phyloP scores from a whole-genome alignment of 37 sponge, comb jelly and placozoan species.

The Petrosia ficiformis region DNA sequence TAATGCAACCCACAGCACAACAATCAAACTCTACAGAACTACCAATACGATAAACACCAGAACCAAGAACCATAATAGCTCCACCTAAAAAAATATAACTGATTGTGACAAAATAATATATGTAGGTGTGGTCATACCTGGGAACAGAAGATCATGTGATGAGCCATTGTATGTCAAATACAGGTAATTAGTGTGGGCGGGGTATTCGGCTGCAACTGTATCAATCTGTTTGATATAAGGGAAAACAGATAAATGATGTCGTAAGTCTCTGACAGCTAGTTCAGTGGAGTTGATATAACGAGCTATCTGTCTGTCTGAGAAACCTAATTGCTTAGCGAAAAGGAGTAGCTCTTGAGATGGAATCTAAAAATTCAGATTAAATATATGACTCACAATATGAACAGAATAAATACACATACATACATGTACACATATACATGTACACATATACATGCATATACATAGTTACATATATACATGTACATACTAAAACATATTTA shows the following conservation, averaged over 20 bases:
- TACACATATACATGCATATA: neutral
- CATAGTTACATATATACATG: too few relatives aligned
- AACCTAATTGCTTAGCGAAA: constrained; percentile 89
- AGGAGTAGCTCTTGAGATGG: constrained; percentile 50
- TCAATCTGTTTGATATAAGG: constrained; percentile 97
- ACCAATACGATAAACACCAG: constrained; percentile 96
- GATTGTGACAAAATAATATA: neutral
- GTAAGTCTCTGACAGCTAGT: constrained; percentile 71
- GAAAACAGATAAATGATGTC: constrained; percentile 49
- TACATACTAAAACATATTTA: neutral
- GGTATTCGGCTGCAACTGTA: constrained; percentile 97
- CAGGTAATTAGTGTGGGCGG: constrained; percentile 96
- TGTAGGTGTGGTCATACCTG: constrained; percentile 19
- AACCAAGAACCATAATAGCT: constrained; percentile 92
- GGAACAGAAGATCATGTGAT: constrained; percentile 82
- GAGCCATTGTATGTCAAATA: constrained; percentile 94
- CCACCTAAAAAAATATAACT: constrained; percentile 15
- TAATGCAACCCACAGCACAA: constrained; percentile 97
- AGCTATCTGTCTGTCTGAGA: constrained; percentile 96
- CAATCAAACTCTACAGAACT: constrained; percentile 99
- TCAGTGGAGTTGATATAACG: constrained; percentile 53
- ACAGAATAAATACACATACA: neutral
- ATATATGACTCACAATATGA: neutral
- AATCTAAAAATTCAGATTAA: constrained; percentile 5
- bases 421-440: neutral